phyloP scores from a whole-genome alignment of 1,140 invertebrate species.

The Trichogramma pretiosum region DNA sequence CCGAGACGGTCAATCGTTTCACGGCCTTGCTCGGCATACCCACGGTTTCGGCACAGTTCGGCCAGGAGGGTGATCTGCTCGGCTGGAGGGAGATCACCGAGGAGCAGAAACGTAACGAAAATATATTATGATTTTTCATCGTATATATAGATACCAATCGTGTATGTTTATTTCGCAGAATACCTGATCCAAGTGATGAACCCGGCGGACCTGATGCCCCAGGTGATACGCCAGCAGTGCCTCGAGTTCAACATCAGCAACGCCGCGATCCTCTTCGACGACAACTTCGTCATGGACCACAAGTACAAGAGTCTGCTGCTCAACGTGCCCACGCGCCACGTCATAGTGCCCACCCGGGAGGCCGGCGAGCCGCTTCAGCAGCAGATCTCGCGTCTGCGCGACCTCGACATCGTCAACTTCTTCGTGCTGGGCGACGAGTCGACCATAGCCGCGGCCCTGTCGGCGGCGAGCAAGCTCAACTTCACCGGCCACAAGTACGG shows the following conservation, averaged over 20 bases:
- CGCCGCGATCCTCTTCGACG: conserved; percentile 82
- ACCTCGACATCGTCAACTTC: conserved; percentile 80
- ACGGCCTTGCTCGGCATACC: conserved; percentile 68
- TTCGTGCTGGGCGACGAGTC: conserved; percentile 67
- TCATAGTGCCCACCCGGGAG: conserved; percentile 60
- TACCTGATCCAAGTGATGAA: conserved; percentile 68
- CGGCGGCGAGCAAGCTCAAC: conserved; percentile 33
- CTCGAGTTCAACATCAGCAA: conserved; percentile 69
- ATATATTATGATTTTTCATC: not conserved
- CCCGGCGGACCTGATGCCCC: conserved; percentile 72
- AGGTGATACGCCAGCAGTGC: conserved; percentile 71
- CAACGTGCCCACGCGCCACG: conserved; percentile 78
- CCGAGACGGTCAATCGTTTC: conserved; percentile 76
- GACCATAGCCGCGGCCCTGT: conserved; percentile 62
- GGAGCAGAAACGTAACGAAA: conserved; percentile 48
- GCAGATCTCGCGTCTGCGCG: conserved; percentile 62
- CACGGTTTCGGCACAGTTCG: conserved; percentile 74
- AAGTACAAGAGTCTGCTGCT: conserved; percentile 82
- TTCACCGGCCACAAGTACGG: conserved; percentile 47
- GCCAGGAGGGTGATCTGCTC: conserved; percentile 68
- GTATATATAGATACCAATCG: not conserved
- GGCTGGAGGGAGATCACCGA: conserved; percentile 66
- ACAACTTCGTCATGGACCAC: conserved; percentile 82
- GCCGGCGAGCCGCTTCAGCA: conserved; percentile 45
- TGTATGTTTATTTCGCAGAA: not conserved